Base-by-base conservation (phyloP, 2,113 vertebrate genomes). In the Suricata suricatta region DNA sequence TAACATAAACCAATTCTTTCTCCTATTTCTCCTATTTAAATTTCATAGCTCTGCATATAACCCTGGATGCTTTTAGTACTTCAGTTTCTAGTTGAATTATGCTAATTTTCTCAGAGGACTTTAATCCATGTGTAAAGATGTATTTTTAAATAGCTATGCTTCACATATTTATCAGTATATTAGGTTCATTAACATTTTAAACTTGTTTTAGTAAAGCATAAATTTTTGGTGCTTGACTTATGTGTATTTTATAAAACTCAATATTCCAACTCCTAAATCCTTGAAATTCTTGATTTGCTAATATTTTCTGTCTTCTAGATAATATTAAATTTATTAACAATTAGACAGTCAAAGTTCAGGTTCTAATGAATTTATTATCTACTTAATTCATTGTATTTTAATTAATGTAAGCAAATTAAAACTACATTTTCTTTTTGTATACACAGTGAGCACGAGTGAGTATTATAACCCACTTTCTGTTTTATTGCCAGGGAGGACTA, bases 391-490 rank as follows among this genome's bases (percentile, higher is more conserved):
- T 97, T 98, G 69, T 95, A 88, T 97, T 97, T 88, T 98, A 98
- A 98, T 98, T 97, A 97, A 96, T 97, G 95, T 97, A 96, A 95
- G 96, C 97, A 98, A 98, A 98, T 98, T 98, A 94, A 98, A 98
- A 96, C 72, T 72, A 90, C 91, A 84, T 97, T 98, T 98, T 96
- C n/a, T 83, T 97, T 97, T 98, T 90, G 94, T 97, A 66, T 97
- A 81, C 54, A 97, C 84, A 96, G 92, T 93, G 87, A 98, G 72
- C 68, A 88, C 27, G 27, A 38, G 60, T 88, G 68, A 98, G 68
- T 98, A 96, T 98, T 98, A 95, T 96, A 97, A 93, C 66, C 54
- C 90, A 96, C 96, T 98, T 98, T 98, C 21, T 88, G 81, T 97
- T 98, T 98, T 98, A 93, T 90, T 97, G 97, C 88, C 68, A 80